A percentile compares a stretch with the other conserved stretches of the same genome.
phyloP scores from a whole-genome alignment of 1,140 invertebrate species.

The Marisa cornuarietis region DNA sequence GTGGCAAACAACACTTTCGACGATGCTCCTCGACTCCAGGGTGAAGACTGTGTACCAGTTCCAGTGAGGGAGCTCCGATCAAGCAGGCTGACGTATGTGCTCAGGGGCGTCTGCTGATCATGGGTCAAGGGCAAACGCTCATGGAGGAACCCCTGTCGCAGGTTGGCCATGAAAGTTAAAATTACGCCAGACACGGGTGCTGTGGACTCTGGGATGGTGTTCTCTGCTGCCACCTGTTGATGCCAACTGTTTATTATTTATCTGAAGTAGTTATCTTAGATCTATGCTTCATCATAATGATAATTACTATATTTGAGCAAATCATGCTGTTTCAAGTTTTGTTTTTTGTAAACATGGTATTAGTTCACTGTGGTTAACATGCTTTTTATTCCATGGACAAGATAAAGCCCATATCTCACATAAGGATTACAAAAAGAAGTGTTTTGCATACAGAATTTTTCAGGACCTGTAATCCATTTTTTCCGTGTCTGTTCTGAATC shows the following conservation, averaged over 20 bases:
- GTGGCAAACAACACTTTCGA: conserved; percentile 60
- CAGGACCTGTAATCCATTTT: too few species aligned
- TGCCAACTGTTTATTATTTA: neutral
- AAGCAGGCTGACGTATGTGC: conserved; percentile 36
- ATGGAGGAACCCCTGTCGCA: conserved; percentile 62
- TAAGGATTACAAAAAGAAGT: too few species aligned
- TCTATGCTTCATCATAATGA: too few species aligned
- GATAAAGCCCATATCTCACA: too few species aligned
- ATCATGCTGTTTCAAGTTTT: too few species aligned
- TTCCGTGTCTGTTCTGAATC: too few species aligned
- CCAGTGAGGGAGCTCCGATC: conserved; percentile 36
- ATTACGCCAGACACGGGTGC: conserved; percentile 62
- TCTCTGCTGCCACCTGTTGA: conserved; percentile 62
- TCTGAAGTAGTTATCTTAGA: too few species aligned
- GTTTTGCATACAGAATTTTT: too few species aligned
- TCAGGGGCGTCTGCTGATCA: neutral
- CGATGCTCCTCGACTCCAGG: conserved; percentile 43
- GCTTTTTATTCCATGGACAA: too few species aligned
- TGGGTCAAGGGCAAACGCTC: conserved; percentile 65
- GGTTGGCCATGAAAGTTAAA: conserved; percentile 63
- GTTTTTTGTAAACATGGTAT: too few species aligned
- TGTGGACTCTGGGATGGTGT: conserved; percentile 62
- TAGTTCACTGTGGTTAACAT: too few species aligned
- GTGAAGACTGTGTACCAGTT: conserved; percentile 20
- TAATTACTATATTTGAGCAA: too few species aligned